phyloP scores from a whole-genome alignment of 2,888 invertebrate genomes.

The Geotrupes spiniger region DNA sequence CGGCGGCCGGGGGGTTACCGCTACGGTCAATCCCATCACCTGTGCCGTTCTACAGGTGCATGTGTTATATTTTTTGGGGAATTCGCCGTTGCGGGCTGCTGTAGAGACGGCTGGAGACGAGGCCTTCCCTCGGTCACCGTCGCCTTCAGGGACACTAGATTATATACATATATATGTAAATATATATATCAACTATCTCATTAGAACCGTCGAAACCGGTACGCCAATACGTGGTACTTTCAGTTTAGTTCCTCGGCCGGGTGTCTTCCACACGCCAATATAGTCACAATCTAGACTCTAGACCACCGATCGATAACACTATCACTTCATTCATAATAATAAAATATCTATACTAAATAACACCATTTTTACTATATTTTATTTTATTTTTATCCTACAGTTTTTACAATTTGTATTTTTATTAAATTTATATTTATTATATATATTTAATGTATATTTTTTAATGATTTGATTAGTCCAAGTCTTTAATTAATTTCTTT shows the following conservation, averaged over 20 bases:
- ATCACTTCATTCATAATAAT: neutral
- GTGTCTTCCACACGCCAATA: slow-evolving; percentile 38
- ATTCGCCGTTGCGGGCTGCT: slow-evolving; percentile 30
- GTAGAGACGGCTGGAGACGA: slow-evolving; percentile 35
- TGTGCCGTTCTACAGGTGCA: slow-evolving; percentile 10
- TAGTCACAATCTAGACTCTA: slow-evolving; percentile 28
- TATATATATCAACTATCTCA: slow-evolving; percentile 19
- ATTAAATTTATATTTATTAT: no score
- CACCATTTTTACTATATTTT: no score
- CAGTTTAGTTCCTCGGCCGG: slow-evolving; percentile 32
- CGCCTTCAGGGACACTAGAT: slow-evolving; percentile 31
- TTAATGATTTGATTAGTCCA: no score
- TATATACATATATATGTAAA: slow-evolving; percentile 22
- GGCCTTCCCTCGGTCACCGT: slow-evolving; percentile 39
- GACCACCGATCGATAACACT: slow-evolving; percentile 22
- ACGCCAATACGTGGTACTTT: slow-evolving; percentile 18
- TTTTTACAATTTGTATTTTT: no score
- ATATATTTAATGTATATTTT: no score
- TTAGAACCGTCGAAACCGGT: slow-evolving; percentile 19
- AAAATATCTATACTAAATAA: no score
- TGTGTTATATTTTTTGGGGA: slow-evolving; percentile 9
- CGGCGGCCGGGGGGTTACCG: slow-evolving; percentile 32
- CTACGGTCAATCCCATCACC: slow-evolving; percentile 21
- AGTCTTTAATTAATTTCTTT: no score
- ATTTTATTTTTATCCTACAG: no score